Evolutionary conservation across 2,113 vertebrate genomes (phyloP).

Genomic region (Sisor rabdophorus): DNA sequence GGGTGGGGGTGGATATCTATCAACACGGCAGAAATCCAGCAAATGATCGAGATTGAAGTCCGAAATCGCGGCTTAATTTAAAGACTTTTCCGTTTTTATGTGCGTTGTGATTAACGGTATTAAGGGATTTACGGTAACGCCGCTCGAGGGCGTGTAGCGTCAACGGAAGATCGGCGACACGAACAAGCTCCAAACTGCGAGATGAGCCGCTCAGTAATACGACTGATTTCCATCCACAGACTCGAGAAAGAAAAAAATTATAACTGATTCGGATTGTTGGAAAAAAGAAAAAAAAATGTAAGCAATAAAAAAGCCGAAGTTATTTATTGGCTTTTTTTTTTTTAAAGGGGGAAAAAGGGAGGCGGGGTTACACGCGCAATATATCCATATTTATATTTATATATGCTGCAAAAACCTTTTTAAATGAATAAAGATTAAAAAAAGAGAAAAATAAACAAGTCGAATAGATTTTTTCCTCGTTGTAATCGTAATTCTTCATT

Average conservation of each 20-base stretch:
- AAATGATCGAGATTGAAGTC: too few relatives aligned
- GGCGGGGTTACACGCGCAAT: conserved; percentile 59
- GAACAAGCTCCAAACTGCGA: conserved; percentile 51
- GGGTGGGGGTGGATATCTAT: too few relatives aligned
- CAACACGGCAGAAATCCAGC: too few relatives aligned
- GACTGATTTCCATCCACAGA: conserved; percentile 93
- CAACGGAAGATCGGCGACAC: conserved; percentile 58
- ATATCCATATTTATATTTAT: not conserved
- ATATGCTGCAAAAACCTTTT: conserved; percentile 84
- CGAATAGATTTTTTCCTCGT: conserved; percentile 68
- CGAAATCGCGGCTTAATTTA: too few relatives aligned
- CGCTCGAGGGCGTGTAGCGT: conserved; percentile 1
- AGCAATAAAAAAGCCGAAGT: conserved; percentile 64
- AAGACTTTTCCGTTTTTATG: too few relatives aligned
- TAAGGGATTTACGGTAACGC: not conserved
- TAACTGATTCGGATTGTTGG: conserved; percentile 77
- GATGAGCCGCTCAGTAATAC: conserved; percentile 47
- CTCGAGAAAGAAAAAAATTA: conserved; percentile 64
- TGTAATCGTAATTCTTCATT: conserved; percentile 73
- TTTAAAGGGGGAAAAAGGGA: conserved; percentile 53
- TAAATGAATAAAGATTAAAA: conserved; percentile 77
- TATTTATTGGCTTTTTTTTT: conserved; percentile 58
- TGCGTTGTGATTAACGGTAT: too few relatives aligned
- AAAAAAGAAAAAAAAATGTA: conserved; percentile 47
- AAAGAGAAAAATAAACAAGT: conserved; percentile 56